Conservation (phyloP, 1,140 invertebrate species). For the Nephotettix cincticeps region DNA sequence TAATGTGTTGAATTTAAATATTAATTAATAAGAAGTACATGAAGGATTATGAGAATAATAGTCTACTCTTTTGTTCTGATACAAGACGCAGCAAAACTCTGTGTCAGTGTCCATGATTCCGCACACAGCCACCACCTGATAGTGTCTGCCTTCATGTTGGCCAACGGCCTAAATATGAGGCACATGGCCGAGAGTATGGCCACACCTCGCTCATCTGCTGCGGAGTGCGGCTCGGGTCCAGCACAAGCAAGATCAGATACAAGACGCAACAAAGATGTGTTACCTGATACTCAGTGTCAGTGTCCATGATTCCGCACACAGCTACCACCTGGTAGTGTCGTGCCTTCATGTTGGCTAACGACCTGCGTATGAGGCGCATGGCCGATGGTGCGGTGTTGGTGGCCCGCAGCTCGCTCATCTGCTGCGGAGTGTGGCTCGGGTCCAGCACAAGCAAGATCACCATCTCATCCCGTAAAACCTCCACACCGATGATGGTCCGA, state of each 20-base stretch:
- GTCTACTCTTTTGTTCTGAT: too few relatives aligned
- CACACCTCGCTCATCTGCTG: slow-evolving; percentile 69
- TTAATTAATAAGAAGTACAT: too few relatives aligned
- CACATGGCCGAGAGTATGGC: slow-evolving; percentile 61
- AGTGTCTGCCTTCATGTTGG: slow-evolving; percentile 80
- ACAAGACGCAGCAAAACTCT: too few relatives aligned
- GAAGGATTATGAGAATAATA: too few relatives aligned
- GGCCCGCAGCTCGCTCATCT: slow-evolving; percentile 67
- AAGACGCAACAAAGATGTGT: too few relatives aligned
- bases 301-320: slow-evolving; percentile 70
- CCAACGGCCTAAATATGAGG: slow-evolving; percentile 68
- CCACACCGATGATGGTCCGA: slow-evolving; percentile 84
- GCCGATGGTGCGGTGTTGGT: slow-evolving; percentile 57
- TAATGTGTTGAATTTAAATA: too few relatives aligned
- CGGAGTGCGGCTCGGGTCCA: slow-evolving; percentile 83
- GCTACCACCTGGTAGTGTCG: slow-evolving; percentile 85
- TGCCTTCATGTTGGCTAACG: slow-evolving; percentile 71
- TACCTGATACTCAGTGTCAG: slow-evolving; percentile 74
- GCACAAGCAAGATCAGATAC: slow-evolving; percentile 74
- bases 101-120: slow-evolving; percentile 71
- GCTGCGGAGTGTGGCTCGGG: slow-evolving; percentile 76
- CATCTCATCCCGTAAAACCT: slow-evolving; percentile 66
- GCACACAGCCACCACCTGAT: slow-evolving; percentile 78
- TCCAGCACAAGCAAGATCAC: slow-evolving; percentile 79
- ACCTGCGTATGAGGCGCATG: slow-evolving; percentile 71